A percentile compares a stretch with the other conserved stretches of the same genome.
These are phyloP conservation scores for Heteromurus nitidus DNA, from an alignment of 2,888 invertebrate genomes.

Conservation along the genomic window DNA sequence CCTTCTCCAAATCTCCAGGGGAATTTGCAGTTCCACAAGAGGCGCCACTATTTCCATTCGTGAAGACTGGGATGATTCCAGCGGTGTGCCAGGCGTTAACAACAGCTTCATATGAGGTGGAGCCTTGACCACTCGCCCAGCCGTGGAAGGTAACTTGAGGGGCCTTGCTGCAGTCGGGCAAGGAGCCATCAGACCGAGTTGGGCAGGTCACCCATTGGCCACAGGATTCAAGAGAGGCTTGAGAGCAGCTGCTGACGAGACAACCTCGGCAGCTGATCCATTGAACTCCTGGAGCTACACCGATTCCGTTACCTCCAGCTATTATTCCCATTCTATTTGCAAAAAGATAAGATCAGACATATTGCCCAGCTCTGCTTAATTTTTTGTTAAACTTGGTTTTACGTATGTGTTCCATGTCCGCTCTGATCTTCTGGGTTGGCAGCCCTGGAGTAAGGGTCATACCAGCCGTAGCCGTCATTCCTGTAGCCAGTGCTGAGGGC, in stretches of 20 bases:
- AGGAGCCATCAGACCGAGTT: slow-evolving; percentile 3
- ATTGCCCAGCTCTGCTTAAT: background rate
- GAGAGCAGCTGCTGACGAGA: background rate
- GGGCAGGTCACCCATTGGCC: slow-evolving; percentile 56
- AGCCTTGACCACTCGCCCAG: slow-evolving; percentile 56
- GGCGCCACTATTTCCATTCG: slow-evolving; percentile 39
- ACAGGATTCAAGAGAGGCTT: slow-evolving; percentile 27
- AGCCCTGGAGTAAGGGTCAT: slow-evolving; percentile 37
- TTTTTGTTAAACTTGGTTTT: background rate
- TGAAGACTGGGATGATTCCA: slow-evolving; percentile 54
- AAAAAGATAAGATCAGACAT: background rate
- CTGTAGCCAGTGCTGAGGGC: slow-evolving; percentile 23
- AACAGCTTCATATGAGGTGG: slow-evolving; percentile 24
- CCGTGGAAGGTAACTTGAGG: slow-evolving; percentile 36
- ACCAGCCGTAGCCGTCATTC: slow-evolving; percentile 38
- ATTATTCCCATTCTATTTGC: slow-evolving; percentile 44
- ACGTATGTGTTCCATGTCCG: slow-evolving; percentile 52
- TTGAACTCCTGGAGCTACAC: slow-evolving; percentile 47
- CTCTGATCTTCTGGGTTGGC: slow-evolving; percentile 22
- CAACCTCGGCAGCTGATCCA: slow-evolving; percentile 48
- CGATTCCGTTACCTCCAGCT: slow-evolving; percentile 46
- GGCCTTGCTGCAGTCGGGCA: slow-evolving; percentile 33
- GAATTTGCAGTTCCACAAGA: slow-evolving; percentile 18
- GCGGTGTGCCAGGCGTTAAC: slow-evolving; percentile 47
- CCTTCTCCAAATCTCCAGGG: slow-evolving; percentile 28